Evolutionary conservation across 1,140 invertebrate genomes (phyloP).

Genomic region (Lordiphosa mommai): DNA sequence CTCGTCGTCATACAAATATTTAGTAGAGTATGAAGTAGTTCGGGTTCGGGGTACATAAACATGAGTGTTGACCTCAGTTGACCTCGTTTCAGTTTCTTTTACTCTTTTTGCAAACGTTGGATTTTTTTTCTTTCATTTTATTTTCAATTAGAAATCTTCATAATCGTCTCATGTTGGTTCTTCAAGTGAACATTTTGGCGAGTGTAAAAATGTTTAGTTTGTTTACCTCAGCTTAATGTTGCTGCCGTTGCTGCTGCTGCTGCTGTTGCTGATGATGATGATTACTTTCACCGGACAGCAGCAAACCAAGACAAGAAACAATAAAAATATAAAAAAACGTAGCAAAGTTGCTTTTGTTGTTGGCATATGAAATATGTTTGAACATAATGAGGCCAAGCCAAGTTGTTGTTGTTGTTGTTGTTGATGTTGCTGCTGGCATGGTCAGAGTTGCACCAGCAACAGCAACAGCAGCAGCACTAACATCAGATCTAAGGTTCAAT

Average conservation of each 20-base stretch:
- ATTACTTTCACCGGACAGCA: slow-evolving; percentile 17
- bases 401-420: neutral
- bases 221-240: slow-evolving; percentile 17
- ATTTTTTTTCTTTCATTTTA: slow-evolving; percentile 12
- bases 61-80: slow-evolving; percentile 73
- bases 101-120: slow-evolving; percentile 28
- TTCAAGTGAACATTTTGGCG: neutral
- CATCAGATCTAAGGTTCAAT: neutral
- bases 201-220: slow-evolving; percentile 8
- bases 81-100: slow-evolving; percentile 33
- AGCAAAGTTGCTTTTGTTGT: slow-evolving; percentile 4
- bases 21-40: slow-evolving; percentile 79
- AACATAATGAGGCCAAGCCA: slow-evolving; percentile 1
- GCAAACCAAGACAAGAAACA: neutral
- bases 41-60: slow-evolving; percentile 69
- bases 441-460: neutral
- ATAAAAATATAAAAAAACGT: slow-evolving; percentile 1
- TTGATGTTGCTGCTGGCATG: neutral
- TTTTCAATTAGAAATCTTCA: slow-evolving; percentile 12
- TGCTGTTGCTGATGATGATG: neutral
- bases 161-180: slow-evolving; percentile 6
- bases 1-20: slow-evolving; percentile 71
- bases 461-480: slow-evolving; percentile 1
- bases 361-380: slow-evolving; percentile 16
- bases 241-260: neutral